Conservation (phyloP, 2,888 invertebrate genomes). For the Mechanitis messenoides region DNA sequence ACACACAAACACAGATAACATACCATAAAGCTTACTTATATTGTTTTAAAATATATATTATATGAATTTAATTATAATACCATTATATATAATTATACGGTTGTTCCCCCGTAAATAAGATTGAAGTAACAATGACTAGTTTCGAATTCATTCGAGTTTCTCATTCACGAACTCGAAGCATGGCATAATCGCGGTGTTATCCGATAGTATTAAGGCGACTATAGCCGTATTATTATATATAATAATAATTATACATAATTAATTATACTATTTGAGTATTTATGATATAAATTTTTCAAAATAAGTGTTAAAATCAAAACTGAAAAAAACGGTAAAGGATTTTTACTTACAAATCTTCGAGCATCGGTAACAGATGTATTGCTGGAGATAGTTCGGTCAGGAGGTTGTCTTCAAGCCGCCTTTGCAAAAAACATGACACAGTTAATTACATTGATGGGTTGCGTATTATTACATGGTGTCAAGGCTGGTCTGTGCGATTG, state of each 20-base stretch:
- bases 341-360: slow-evolving; percentile 90
- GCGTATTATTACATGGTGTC: slow-evolving; percentile 2
- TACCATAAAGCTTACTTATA: neutral
- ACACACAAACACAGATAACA: neutral
- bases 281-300: neutral
- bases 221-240: too few species aligned
- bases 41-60: neutral
- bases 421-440: slow-evolving; percentile 33
- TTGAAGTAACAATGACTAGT: too few species aligned
- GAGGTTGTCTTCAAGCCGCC: slow-evolving; percentile 64
- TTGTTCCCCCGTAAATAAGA: too few species aligned
- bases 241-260: too few species aligned
- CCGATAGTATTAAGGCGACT: too few species aligned
- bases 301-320: neutral
- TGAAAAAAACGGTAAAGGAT: too few species aligned
- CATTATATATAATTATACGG: too few species aligned
- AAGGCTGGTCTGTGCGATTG: neutral
- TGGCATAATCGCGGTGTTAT: too few species aligned
- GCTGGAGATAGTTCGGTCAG: slow-evolving; percentile 84
- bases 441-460: slow-evolving; percentile 2
- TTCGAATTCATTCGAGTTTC: too few species aligned
- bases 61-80: too few species aligned
- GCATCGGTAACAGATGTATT: slow-evolving; percentile 82
- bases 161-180: too few species aligned
- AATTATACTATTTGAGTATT: too few species aligned